Evolutionary conservation across 2,113 vertebrate species (phyloP), one percentile per base, ranked within the genome.

Genomic region (Polypterus bichir): DNA sequence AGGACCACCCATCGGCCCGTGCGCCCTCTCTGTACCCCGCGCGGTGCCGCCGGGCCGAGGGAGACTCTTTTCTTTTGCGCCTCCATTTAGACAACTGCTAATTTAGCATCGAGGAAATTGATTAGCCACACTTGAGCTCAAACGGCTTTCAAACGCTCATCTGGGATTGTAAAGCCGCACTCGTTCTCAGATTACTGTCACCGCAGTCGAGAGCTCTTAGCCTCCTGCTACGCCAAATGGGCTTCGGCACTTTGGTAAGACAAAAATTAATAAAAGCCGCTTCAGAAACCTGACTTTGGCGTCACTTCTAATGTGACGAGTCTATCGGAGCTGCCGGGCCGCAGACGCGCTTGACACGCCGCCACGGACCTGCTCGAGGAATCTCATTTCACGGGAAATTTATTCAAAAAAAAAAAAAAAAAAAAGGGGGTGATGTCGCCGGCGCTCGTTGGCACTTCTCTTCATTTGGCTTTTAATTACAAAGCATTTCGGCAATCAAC

Each of bases 321-420:
- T 57, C 10, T 68, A 59, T 61, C 66, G 64, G 51, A 56, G 61
- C 62, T 65, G 69, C 49, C 6, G 56, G 56, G 56, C 56, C 56
- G 7, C 6, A 45, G 46, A 45, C 44, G 56, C 56, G 8, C 59
- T 55, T 53, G 64, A 52, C 55, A 56, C 49, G 52, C 59, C 57
- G 57, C 61, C 62, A 63, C 65, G 61, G 64, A 57, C 65, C 65
- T 49, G 59, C 64, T 63, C 54, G 60, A 63, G 68, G 76, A 76
- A 79, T 71, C 54, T 73, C 67, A 81, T 79, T 80, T 81, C 69
- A 75, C 71, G 71, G 73, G 65, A 81, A 75, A 74, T 77, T 69
- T 72, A 77, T 72, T 75, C 47, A 44, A 71, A 63, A 73, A 67
- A 66, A 57, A 65, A 67, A 44, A 71, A 63, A 73, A 67, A 66